phyloP scores from a whole-genome alignment of 2,113 vertebrate species.

The Albula goreensis region DNA sequence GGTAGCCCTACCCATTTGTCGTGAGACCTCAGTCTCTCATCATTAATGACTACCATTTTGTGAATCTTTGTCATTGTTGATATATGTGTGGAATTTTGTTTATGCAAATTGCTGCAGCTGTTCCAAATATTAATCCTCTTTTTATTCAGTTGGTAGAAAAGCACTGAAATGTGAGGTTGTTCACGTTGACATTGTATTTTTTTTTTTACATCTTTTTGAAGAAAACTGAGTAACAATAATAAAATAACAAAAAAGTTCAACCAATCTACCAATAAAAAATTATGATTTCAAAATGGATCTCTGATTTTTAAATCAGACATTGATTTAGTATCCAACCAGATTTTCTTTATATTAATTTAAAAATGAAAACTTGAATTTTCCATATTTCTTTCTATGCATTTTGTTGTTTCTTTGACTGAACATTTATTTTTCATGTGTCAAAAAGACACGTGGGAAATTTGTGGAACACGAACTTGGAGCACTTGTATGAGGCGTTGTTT shows the following conservation, averaged over 20 bases:
- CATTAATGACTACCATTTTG: not conserved
- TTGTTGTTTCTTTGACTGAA: not conserved
- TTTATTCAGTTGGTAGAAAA: constrained; percentile 42
- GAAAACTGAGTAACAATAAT: not conserved
- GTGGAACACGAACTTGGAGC: not conserved
- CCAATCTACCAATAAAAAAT: not conserved
- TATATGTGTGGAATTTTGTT: not conserved
- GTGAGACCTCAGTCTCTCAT: too few species aligned
- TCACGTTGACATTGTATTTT: constrained; percentile 20
- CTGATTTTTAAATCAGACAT: not conserved
- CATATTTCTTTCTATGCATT: not conserved
- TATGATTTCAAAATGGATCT: not conserved
- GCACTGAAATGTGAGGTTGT: constrained; percentile 55
- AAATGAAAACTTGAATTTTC: not conserved
- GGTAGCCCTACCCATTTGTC: too few species aligned
- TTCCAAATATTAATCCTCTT: not conserved
- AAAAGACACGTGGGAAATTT: not conserved
- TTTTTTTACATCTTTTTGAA: not conserved
- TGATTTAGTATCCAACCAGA: not conserved
- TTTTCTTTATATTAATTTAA: not conserved
- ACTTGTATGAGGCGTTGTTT: not conserved
- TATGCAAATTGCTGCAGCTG: constrained; percentile 20
- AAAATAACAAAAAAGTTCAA: not conserved
- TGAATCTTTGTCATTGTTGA: not conserved
- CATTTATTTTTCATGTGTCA: not conserved